These are phyloP conservation scores for Trogon melanurus DNA, from an alignment of 2,113 vertebrate species.

Conservation along the genomic window DNA sequence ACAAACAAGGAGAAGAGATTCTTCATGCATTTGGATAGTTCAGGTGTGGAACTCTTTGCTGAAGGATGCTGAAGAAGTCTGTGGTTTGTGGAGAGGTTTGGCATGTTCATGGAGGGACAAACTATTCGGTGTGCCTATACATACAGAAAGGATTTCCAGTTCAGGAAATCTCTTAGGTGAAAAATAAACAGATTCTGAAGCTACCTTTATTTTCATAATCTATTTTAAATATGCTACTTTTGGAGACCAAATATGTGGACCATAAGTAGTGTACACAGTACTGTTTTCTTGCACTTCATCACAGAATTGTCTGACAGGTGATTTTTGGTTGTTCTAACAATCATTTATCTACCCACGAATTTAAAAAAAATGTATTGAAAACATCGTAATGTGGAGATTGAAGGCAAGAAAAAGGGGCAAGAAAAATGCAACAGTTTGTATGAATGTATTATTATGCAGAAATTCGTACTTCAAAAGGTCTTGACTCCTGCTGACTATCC, in stretches of 20 bases:
- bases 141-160: neutral
- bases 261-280: rapidly evolving
- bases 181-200: neutral
- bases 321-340: neutral
- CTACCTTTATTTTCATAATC: neutral
- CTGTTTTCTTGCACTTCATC: neutral
- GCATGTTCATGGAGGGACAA: neutral
- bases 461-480: neutral
- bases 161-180: neutral
- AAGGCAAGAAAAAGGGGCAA: neutral
- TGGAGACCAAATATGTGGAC: neutral
- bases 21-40: neutral
- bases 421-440: neutral
- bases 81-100: neutral
- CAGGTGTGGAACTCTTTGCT: neutral
- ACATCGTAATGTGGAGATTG: neutral
- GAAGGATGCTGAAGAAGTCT: neutral
- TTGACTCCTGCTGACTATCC: neutral
- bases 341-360: neutral
- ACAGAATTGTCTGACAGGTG: neutral
- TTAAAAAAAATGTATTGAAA: neutral
- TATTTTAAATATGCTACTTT: neutral
- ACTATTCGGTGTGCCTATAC: neutral
- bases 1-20: neutral
- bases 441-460: neutral